A percentile compares a stretch with the other conserved stretches of the same genome.
Evolutionary conservation across 1,140 invertebrate genomes (phyloP).

Genomic region (Agrilus planipennis): DNA sequence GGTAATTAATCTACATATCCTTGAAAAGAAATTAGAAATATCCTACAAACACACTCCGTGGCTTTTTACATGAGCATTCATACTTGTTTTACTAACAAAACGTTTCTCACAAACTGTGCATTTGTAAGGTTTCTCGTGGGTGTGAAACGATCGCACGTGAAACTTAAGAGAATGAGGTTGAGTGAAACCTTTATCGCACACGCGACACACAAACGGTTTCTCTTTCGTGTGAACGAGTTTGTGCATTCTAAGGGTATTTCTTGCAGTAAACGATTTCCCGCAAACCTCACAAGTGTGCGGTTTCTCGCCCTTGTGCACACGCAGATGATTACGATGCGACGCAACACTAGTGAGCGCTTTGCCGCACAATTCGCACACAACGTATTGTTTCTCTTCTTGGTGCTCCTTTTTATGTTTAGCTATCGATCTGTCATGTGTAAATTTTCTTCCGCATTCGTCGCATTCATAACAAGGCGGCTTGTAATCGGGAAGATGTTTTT

Average conservation of each 20-base stretch:
- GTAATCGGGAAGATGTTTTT: too few species aligned
- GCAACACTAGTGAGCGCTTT: conserved; percentile 20
- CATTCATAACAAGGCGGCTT: neutral
- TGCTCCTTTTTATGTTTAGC: conserved; percentile 2
- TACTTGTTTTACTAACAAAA: conserved; percentile 14
- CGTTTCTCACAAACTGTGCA: conserved; percentile 32
- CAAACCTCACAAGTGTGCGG: conserved; percentile 44
- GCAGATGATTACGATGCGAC: conserved; percentile 22
- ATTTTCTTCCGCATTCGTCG: conserved; percentile 31
- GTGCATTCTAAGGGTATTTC: conserved; percentile 59
- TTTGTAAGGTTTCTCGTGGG: conserved; percentile 2
- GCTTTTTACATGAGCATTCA: conserved; percentile 18
- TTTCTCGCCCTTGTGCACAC: conserved; percentile 34
- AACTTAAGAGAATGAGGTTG: conserved; percentile 44
- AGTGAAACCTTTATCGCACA: conserved; percentile 52
- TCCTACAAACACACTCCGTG: too few species aligned
- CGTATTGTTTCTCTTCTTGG: conserved; percentile 20
- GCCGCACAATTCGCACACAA: conserved; percentile 30
- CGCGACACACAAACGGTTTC: conserved; percentile 55
- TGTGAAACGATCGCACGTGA: conserved; percentile 29
- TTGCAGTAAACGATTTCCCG: conserved; percentile 45
- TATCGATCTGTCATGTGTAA: conserved; percentile 22
- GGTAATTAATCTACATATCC: too few species aligned
- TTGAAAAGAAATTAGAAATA: too few species aligned
- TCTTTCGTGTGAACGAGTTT: conserved; percentile 63